Evolutionary conservation across 2,888 invertebrate species (phyloP).

Genomic region (Parnassius orleans): DNA sequence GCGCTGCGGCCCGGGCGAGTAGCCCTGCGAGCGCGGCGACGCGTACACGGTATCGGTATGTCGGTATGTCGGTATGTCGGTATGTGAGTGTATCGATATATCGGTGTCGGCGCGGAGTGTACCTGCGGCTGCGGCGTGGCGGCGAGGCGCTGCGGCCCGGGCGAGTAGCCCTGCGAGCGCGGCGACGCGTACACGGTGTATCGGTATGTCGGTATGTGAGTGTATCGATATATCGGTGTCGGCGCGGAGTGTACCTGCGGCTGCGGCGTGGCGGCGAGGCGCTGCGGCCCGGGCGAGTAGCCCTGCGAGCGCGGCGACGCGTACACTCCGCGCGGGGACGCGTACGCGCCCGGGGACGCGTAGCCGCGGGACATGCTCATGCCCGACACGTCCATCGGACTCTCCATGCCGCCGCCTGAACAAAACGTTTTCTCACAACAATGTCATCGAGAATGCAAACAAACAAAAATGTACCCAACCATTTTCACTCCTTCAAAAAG

Average conservation of each 20-base stretch:
- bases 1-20: no score
- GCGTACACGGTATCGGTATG: no score
- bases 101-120: no score
- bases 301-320: slow-evolving; percentile 68
- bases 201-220: no score
- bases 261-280: slow-evolving; percentile 57
- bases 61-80: no score
- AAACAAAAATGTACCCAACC: no score
- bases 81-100: no score
- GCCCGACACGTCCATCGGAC: slow-evolving; percentile 45
- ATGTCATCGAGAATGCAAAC: no score
- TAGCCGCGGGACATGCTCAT: slow-evolving; percentile 34
- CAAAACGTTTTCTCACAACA: no score
- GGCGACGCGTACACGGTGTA: not conserved
- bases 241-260: slow-evolving; percentile 45
- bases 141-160: not conserved
- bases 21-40: no score
- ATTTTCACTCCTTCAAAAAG: no score
- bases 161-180: not conserved
- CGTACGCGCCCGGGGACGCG: slow-evolving; percentile 32
- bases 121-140: no score
- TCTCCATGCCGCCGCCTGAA: slow-evolving; percentile 45
- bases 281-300: slow-evolving; percentile 59
- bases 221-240: not conserved
- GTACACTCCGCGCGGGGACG: slow-evolving; percentile 66